These are phyloP conservation scores for Arenaria interpres DNA, from an alignment of 2,113 vertebrate genomes.

Conservation along the genomic window DNA sequence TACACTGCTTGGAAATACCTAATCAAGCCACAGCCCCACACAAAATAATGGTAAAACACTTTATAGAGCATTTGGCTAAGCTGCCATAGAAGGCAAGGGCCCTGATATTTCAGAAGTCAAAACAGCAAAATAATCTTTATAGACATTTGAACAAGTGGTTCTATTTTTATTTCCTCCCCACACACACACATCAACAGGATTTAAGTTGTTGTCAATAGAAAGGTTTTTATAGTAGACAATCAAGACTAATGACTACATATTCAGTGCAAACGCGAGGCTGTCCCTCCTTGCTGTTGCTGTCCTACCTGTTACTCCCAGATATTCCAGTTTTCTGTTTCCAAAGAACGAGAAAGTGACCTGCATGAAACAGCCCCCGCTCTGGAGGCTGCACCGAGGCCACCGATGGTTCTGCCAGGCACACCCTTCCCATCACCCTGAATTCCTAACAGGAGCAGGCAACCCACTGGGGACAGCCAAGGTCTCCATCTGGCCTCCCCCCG, in stretches of 20 bases:
- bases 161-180: not conserved
- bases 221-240: not conserved
- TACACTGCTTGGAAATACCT: not conserved
- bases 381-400: not conserved
- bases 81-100: not conserved
- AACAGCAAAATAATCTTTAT: not conserved
- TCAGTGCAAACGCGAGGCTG: not conserved
- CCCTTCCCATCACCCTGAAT: too few species aligned
- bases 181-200: not conserved
- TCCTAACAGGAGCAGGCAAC: not conserved
- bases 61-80: not conserved
- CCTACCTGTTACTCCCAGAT: not conserved
- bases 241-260: not conserved
- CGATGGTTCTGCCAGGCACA: rapidly evolving
- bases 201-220: not conserved
- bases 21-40: not conserved
- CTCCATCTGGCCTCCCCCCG: not conserved
- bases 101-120: not conserved
- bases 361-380: not conserved
- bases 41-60: not conserved
- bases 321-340: not conserved
- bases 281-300: not conserved
- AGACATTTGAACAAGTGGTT: not conserved
- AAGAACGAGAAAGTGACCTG: not conserved
- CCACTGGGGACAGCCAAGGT: not conserved